Percentiles rank a stretch among this genome's conserved stretches.
Evolutionary conservation across 2,797 vertebrate genomes (phyloP).

Genomic region (Acanthurus tractus): DNA sequence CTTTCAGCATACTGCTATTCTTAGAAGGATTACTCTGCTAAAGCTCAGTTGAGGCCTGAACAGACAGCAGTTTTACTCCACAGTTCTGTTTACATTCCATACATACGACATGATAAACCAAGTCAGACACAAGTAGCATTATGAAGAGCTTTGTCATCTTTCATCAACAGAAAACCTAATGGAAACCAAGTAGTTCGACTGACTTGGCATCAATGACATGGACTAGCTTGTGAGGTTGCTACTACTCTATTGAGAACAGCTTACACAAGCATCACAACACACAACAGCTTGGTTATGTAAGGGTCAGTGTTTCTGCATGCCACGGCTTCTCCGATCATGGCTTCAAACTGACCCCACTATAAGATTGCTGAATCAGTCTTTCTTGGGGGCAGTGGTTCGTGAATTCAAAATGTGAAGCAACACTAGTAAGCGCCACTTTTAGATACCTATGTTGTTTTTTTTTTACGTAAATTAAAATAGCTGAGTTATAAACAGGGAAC

Average conservation of each 20-base stretch:
- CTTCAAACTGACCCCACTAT: slow-evolving; percentile 56
- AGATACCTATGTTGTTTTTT: not conserved
- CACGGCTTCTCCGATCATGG: slow-evolving; percentile 59
- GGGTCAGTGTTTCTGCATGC: slow-evolving; percentile 66
- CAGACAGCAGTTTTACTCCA: slow-evolving; percentile 8
- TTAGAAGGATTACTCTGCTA: slow-evolving; percentile 19
- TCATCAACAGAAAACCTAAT: slow-evolving; percentile 17
- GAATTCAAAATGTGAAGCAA: slow-evolving; percentile 20
- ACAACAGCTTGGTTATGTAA: slow-evolving; percentile 76
- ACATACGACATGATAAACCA: slow-evolving; percentile 20
- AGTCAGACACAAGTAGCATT: slow-evolving; percentile 5
- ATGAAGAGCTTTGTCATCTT: slow-evolving; percentile 21
- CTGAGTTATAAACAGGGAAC: slow-evolving; percentile 8
- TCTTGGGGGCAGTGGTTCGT: slow-evolving; percentile 40
- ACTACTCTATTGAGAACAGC: slow-evolving; percentile 59
- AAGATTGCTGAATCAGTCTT: slow-evolving; percentile 67
- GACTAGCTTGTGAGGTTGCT: slow-evolving; percentile 40
- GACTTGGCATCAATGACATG: slow-evolving; percentile 23
- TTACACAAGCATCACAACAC: slow-evolving; percentile 76
- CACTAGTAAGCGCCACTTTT: slow-evolving; percentile 19
- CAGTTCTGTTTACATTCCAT: slow-evolving; percentile 37
- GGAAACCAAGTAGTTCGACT: slow-evolving; percentile 2
- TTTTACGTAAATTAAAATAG: slow-evolving; percentile 22
- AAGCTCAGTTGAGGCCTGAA: slow-evolving; percentile 20
- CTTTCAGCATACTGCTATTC: slow-evolving; percentile 19